Evolutionary conservation across 2,888 invertebrate genomes (phyloP).

Genomic region (Drosophila dives): DNA sequence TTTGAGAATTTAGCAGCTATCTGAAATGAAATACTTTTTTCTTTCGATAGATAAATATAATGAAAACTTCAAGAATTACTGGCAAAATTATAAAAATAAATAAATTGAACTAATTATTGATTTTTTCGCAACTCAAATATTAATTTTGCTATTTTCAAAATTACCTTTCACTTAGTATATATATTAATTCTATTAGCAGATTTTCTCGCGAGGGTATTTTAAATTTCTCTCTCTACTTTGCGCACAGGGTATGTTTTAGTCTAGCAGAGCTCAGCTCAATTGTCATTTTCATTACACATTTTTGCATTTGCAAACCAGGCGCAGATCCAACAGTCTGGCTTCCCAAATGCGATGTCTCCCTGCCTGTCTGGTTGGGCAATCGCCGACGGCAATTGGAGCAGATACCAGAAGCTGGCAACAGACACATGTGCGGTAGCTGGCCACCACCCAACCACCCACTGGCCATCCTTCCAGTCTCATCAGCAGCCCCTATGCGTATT

Average conservation of each 20-base stretch:
- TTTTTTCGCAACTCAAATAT: not conserved
- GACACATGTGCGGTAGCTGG: not conserved
- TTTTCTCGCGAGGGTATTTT: not conserved
- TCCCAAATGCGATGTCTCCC: not conserved
- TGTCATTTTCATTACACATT: not conserved
- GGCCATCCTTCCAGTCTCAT: not conserved
- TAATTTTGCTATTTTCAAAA: not conserved
- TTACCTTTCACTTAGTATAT: not conserved
- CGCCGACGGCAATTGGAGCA: constrained; percentile 42
- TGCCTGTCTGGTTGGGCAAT: not conserved
- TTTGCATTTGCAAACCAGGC: not conserved
- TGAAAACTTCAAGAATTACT: not conserved
- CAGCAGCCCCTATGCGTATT: not conserved
- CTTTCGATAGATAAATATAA: not conserved
- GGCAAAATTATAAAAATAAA: not conserved
- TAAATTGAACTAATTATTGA: not conserved
- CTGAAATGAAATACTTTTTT: not conserved
- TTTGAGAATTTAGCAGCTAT: not conserved
- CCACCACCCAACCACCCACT: not conserved
- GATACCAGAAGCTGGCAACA: not conserved
- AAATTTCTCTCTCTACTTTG: not conserved
- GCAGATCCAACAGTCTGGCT: not conserved
- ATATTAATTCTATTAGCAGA: not conserved
- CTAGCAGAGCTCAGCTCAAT: not conserved
- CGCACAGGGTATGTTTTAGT: not conserved